These are phyloP conservation scores for Bryconaethiops microstoma DNA, from an alignment of 2,797 vertebrate species.

Conservation along the genomic window DNA sequence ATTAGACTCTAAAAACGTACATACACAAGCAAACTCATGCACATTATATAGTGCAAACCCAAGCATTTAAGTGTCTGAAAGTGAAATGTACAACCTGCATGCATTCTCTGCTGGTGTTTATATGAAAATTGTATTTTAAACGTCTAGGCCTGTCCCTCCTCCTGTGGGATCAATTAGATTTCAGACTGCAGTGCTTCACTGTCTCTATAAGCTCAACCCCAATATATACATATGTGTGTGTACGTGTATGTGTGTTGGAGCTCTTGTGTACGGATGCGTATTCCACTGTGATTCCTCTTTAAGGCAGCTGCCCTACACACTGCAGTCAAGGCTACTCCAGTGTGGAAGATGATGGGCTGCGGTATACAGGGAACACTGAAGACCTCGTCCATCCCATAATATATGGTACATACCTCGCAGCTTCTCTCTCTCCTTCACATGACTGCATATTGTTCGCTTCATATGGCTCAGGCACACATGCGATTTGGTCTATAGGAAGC, in stretches of 20 bases:
- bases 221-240: not conserved
- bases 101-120: not conserved
- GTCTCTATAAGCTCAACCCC: slow-evolving; percentile 9
- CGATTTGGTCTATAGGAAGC: not conserved
- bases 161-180: slow-evolving; percentile 38
- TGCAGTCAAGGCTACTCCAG: slow-evolving; percentile 44
- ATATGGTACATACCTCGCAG: not conserved
- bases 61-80: too few species aligned
- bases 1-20: not conserved
- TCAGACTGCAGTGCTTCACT: not conserved
- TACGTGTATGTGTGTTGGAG: slow-evolving; percentile 12
- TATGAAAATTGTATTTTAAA: slow-evolving; percentile 16
- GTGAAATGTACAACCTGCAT: not conserved
- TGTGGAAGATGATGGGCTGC: slow-evolving; percentile 14
- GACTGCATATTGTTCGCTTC: not conserved
- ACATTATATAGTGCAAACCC: not conserved
- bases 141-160: slow-evolving; percentile 14
- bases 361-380: slow-evolving; percentile 38
- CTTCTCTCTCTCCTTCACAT: not conserved
- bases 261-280: not conserved
- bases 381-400: slow-evolving; percentile 41
- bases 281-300: slow-evolving; percentile 33
- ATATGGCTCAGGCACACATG: not conserved
- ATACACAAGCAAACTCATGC: not conserved
- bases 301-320: slow-evolving; percentile 32